Conservation (phyloP, 2,113 vertebrate genomes). For the Tetrax tetrax region DNA sequence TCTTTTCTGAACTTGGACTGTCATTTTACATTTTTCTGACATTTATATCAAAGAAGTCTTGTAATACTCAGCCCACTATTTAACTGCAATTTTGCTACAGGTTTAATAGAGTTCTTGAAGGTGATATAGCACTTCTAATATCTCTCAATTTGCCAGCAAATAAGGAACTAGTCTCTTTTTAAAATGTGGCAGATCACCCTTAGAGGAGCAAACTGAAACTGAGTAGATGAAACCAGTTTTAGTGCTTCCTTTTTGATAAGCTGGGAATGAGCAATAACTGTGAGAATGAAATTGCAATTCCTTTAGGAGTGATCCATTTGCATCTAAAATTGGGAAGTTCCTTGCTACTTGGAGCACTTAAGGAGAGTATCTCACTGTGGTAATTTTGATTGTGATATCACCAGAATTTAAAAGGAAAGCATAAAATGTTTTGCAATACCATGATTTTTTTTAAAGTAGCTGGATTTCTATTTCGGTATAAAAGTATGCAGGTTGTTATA, state of each 20-base stretch:
- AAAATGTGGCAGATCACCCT: conserved; percentile 42
- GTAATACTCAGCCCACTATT: conserved; percentile 51
- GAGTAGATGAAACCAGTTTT: conserved; percentile 49
- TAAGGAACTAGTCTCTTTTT: conserved; percentile 58
- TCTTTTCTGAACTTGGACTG: conserved; percentile 71
- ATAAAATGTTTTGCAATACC: conserved; percentile 52
- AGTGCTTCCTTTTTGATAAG: conserved; percentile 59
- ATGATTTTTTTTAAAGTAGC: conserved; percentile 32
- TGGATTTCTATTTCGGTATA: conserved; percentile 64
- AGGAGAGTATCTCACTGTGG: conserved; percentile 56
- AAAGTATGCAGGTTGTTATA: conserved; percentile 50
- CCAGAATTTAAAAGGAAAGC: conserved; percentile 33
- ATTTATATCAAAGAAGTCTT: conserved; percentile 69
- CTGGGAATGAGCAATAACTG: conserved; percentile 49
- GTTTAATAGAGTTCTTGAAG: conserved; percentile 52
- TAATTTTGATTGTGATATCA: conserved; percentile 53
- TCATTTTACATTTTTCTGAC: conserved; percentile 72
- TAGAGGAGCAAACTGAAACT: conserved; percentile 41
- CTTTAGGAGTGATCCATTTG: conserved; percentile 44
- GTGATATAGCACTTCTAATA: conserved; percentile 14
- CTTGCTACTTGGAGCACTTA: conserved; percentile 58
- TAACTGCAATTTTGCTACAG: conserved; percentile 61
- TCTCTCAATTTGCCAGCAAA: conserved; percentile 51
- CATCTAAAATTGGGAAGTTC: conserved; percentile 35
- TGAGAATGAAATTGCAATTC: conserved; percentile 22